Evolutionary conservation across 2,113 vertebrate species (phyloP).

Genomic region (Amphiprion percula): DNA sequence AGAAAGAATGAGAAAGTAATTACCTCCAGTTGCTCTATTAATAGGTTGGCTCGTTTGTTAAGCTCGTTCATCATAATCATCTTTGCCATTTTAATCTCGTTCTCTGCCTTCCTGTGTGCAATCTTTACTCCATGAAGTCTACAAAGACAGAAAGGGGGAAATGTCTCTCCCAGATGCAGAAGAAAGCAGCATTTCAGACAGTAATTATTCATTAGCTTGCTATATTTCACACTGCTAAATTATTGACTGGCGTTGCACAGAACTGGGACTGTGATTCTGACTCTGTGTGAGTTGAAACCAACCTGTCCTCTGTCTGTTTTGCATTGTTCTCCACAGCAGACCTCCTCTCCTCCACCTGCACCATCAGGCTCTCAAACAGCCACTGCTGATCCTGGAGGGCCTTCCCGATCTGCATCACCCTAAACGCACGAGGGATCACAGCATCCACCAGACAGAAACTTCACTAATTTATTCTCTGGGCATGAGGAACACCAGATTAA

Average conservation of each 20-base stretch:
- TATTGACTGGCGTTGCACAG: constrained; percentile 22
- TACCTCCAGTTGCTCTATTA: constrained; percentile 98
- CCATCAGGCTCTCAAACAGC: constrained; percentile 85
- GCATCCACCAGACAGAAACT: constrained; percentile 38
- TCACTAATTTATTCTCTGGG: constrained; percentile 62
- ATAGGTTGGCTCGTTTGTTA: constrained; percentile 94
- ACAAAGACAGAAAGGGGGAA: constrained; percentile 48
- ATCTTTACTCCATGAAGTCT: constrained; percentile 96
- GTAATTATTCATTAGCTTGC: constrained; percentile 39
- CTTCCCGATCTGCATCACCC: constrained; percentile 83
- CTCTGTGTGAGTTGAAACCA: constrained; percentile 15
- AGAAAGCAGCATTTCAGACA: constrained; percentile 20
- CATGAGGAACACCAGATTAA: constrained; percentile 62
- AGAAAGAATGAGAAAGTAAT: constrained; percentile 76
- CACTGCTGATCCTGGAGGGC: constrained; percentile 86
- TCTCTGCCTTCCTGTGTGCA: constrained; percentile 94
- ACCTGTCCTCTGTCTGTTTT: constrained; percentile 87
- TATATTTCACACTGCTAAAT: constrained; percentile 19
- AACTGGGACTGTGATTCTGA: neutral
- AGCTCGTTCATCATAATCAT: constrained; percentile 98
- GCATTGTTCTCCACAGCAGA: constrained; percentile 84
- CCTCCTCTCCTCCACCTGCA: constrained; percentile 85
- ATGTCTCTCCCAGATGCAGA: constrained; percentile 45
- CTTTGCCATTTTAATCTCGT: constrained; percentile 99
- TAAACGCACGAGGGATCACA: constrained; percentile 60